Percentiles rank a stretch among this genome's conserved stretches.
phyloP scores from a whole-genome alignment of 2,888 invertebrate species.

The Atethmia centrago region DNA sequence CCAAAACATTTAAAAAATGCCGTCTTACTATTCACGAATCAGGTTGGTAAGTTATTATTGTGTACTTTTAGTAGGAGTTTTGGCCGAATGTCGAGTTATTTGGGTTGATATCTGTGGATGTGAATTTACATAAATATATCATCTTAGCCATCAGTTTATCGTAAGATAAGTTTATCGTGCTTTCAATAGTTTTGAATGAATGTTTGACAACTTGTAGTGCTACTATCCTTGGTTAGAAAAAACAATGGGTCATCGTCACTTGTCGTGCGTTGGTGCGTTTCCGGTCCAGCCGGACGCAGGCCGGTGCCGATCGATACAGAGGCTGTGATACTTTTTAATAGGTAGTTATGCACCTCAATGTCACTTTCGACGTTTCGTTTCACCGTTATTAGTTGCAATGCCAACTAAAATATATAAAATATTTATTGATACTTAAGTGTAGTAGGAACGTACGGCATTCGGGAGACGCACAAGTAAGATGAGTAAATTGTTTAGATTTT shows the following conservation, averaged over 20 bases:
- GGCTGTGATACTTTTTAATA: constrained; percentile 6
- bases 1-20: constrained; percentile 20
- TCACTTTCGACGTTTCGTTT: too few species aligned
- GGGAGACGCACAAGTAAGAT: constrained; percentile 18
- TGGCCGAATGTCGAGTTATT: background rate
- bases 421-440: background rate
- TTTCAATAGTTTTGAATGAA: background rate
- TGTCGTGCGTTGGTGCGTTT: background rate
- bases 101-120: background rate
- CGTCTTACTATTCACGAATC: constrained; percentile 7
- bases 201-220: background rate
- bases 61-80: background rate
- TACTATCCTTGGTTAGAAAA: background rate
- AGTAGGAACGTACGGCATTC: background rate
- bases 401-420: constrained; percentile 2
- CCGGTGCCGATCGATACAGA: constrained; percentile 27
- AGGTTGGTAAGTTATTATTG: constrained; percentile 18
- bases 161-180: too few species aligned
- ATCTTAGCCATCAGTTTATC: background rate
- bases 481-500: background rate
- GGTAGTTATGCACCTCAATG: background rate
- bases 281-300: background rate
- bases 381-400: constrained; percentile 7
- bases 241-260: background rate
- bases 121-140: background rate